phyloP scores from a whole-genome alignment of 2,113 vertebrate species.

The Hippocampus abdominalis region DNA sequence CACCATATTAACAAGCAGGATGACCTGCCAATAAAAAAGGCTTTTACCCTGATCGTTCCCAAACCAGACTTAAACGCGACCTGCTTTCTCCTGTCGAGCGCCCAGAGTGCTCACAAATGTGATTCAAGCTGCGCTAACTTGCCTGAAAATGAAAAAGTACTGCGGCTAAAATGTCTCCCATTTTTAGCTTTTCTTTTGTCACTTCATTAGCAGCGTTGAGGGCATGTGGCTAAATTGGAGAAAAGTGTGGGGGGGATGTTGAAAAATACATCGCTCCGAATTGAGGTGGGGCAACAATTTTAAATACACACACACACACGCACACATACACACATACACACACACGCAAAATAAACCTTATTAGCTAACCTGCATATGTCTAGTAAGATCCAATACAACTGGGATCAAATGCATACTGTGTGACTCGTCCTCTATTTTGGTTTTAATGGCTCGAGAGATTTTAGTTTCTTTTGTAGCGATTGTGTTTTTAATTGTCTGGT shows the following conservation, averaged over 20 bases:
- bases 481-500: too few relatives aligned
- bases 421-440: background rate
- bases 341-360: background rate
- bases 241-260: conserved; percentile 15
- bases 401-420: background rate
- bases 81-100: conserved; percentile 43
- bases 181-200: conserved; percentile 44
- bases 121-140: conserved; percentile 59
- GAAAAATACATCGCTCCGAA: conserved; percentile 16
- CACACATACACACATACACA: background rate
- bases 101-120: conserved; percentile 66
- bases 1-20: conserved; percentile 62
- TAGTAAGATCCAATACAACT: background rate
- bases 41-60: conserved; percentile 72
- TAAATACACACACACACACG: background rate
- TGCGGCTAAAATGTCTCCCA: conserved; percentile 16
- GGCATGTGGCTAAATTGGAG: background rate
- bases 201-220: conserved; percentile 23
- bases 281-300: conserved; percentile 16
- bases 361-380: background rate
- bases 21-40: conserved; percentile 77
- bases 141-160: conserved; percentile 55
- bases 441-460: too few relatives aligned
- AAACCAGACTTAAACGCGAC: conserved; percentile 67
- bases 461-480: too few relatives aligned